Evolutionary conservation across 2,113 vertebrate genomes (phyloP), one percentile per base, ranked within the genome.

Genomic region (Pygoscelis antarcticus): DNA sequence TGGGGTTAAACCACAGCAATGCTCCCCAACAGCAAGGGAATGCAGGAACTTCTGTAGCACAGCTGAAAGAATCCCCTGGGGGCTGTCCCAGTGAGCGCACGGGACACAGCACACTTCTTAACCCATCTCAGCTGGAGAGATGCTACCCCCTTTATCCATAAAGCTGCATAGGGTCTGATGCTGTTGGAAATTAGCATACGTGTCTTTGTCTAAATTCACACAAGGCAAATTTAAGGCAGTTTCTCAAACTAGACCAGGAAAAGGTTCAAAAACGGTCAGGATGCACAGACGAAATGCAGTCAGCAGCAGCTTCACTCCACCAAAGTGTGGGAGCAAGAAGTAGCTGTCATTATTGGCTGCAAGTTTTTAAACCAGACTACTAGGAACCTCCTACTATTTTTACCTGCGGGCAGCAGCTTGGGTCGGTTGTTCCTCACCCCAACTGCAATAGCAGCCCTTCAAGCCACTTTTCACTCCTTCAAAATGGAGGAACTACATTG

Each of bases 161-260:
- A 55, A 86, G 29, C 71, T 57, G 25, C 1, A 0, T 7, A 57
- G 52, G 57, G 18, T 40, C 68, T 40, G 78, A 46, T 55, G 64
- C 58, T 61, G 49, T 0, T 58, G n/a, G 42, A 68, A 83, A 90
- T 62, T 70, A 78, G 36, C 55, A 74, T 4, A 2, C 0, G 0
- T 22, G 9, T 16, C n/a, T 69, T 40, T 2, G 2, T 58, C 44
- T 58, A n/a, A 69, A 77, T 72, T 52, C 40, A 85, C 16, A 38
- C 17, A n/a, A 25, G 20, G 40, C 14, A 78, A 70, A 78, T 78
- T 46, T 13, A 84, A 91, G 46, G 64, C 23, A 70, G 40, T 29
- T 87, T 32, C 75, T 85, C 70, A 76, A 54, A 72, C 47, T 27
- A 64, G 57, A 71, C 30, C 66, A 94, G 21, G 66, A 80, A 60